Evolutionary conservation across 2,113 vertebrate genomes (phyloP).

Genomic region (Cephalopterus ornatus): DNA sequence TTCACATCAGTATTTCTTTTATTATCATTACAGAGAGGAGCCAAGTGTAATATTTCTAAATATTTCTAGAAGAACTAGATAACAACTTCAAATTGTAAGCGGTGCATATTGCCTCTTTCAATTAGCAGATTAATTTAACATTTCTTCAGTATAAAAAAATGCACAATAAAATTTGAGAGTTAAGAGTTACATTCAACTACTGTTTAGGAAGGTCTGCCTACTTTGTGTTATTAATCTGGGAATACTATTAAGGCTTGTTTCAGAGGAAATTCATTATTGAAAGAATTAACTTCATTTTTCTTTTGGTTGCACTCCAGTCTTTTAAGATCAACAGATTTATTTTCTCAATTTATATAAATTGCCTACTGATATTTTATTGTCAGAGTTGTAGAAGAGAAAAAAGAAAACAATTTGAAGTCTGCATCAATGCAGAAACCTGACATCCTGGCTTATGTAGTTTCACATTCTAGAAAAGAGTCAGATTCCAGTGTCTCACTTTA

Average conservation of each 20-base stretch:
- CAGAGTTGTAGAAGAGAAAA: neutral
- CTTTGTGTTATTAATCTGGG: neutral
- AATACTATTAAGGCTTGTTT: neutral
- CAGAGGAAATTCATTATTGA: neutral
- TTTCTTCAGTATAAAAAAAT: neutral
- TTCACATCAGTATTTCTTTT: neutral
- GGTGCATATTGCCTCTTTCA: neutral
- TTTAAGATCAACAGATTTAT: neutral
- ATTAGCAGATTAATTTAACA: neutral
- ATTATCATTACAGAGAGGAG: neutral
- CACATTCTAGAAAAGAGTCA: neutral
- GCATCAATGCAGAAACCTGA: neutral
- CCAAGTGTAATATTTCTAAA: neutral
- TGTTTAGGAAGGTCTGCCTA: neutral
- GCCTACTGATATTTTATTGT: neutral
- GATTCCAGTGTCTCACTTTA: neutral
- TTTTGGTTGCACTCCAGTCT: neutral
- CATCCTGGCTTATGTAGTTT: neutral
- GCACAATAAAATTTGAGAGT: neutral
- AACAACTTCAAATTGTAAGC: neutral
- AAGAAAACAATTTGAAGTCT: neutral
- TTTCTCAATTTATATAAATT: neutral
- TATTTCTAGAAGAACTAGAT: neutral
- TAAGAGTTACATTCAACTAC: neutral
- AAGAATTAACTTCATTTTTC: neutral